Percentiles rank a stretch among this genome's conserved stretches.
Evolutionary conservation across 2,113 vertebrate genomes (phyloP).

Genomic region (Manacus vitellinus): DNA sequence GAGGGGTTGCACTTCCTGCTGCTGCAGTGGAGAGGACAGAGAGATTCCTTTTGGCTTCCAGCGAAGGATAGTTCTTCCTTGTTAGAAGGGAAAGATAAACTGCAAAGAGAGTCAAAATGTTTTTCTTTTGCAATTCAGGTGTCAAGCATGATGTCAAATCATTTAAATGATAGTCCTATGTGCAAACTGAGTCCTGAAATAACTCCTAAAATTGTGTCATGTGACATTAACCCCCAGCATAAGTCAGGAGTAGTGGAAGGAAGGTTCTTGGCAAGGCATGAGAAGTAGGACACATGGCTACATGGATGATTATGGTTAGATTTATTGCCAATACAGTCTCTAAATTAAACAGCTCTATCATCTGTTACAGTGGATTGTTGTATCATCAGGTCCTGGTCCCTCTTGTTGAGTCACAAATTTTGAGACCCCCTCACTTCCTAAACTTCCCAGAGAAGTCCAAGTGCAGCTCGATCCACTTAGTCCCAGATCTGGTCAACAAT

Average conservation of each 20-base stretch:
- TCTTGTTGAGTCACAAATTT: not conserved
- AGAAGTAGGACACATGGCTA: not conserved
- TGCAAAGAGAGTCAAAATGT: not conserved
- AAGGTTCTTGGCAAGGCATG: not conserved
- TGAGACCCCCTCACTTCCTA: not conserved
- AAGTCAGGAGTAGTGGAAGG: not conserved
- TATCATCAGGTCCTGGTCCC: not conserved
- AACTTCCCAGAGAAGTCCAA: not conserved
- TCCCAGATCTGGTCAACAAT: not conserved
- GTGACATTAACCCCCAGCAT: too few relatives aligned
- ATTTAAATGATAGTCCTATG: not conserved
- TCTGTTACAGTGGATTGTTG: not conserved
- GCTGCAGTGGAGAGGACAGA: not conserved
- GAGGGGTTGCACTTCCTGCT: not conserved
- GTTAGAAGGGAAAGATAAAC: not conserved
- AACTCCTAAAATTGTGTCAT: not conserved
- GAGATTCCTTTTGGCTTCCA: not conserved
- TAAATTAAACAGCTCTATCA: not conserved
- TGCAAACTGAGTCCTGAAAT: not conserved
- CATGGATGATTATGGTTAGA: not conserved
- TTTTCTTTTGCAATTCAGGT: not conserved
- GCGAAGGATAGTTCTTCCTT: too few relatives aligned
- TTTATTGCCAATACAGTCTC: not conserved
- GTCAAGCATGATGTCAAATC: not conserved
- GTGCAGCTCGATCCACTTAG: not conserved